Evolutionary conservation across 2,797 vertebrate species (phyloP).

Genomic region (Gymnothorax javanicus): DNA sequence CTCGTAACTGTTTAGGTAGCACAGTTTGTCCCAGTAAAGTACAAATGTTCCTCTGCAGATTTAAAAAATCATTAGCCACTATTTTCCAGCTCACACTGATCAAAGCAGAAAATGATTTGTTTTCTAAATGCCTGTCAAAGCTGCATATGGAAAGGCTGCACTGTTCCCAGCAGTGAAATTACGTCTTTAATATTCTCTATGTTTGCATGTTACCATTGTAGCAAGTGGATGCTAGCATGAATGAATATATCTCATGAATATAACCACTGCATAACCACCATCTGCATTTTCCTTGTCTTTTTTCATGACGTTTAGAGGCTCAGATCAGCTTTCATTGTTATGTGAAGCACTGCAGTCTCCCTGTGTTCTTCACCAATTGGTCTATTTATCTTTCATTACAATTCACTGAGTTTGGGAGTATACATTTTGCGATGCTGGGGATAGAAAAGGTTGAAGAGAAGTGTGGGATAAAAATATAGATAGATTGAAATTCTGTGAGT

Average conservation of each 20-base stretch:
- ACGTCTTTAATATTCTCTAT: not conserved
- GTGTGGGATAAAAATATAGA: not conserved
- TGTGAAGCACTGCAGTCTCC: not conserved
- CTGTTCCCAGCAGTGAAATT: not conserved
- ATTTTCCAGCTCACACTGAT: not conserved
- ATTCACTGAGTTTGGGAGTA: not conserved
- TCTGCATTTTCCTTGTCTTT: not conserved
- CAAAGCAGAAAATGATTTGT: not conserved
- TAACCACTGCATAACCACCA: not conserved
- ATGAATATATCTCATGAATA: not conserved
- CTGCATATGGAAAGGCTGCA: not conserved
- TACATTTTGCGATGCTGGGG: not conserved
- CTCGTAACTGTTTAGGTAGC: not conserved
- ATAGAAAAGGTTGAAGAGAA: not conserved
- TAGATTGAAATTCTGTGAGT: not conserved
- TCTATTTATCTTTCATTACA: slow-evolving; percentile 14
- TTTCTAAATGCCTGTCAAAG: not conserved
- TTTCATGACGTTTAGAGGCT: not conserved
- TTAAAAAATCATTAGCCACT: not conserved
- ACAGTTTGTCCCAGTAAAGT: not conserved
- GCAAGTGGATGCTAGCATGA: not conserved
- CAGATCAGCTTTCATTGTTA: not conserved
- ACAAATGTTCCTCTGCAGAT: not conserved
- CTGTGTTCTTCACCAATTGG: not conserved
- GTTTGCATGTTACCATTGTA: not conserved